phyloP scores from a whole-genome alignment of 1,140 invertebrate species.

The Stenopsyche tienmushanensis region DNA sequence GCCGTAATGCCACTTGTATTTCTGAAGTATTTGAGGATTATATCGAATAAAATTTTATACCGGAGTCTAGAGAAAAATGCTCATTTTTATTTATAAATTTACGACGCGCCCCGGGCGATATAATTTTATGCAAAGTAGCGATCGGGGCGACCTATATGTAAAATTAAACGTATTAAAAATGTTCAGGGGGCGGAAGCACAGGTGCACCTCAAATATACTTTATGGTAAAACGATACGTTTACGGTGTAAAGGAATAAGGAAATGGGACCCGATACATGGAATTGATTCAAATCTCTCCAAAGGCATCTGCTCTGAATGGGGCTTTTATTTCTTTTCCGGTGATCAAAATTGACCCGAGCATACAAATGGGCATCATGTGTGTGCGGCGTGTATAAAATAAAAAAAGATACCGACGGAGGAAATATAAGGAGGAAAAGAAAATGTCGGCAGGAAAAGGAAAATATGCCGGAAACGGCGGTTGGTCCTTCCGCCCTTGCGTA shows the following conservation, averaged over 20 bases:
- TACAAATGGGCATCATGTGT: slow-evolving; percentile 28
- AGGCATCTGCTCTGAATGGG: slow-evolving; percentile 32
- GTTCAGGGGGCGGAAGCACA: no score
- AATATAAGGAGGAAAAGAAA: background rate
- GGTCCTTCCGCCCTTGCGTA: slow-evolving; percentile 6
- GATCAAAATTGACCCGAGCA: slow-evolving; percentile 36
- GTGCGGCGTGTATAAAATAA: slow-evolving; percentile 11
- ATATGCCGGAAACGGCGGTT: slow-evolving; percentile 7
- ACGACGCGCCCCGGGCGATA: no score
- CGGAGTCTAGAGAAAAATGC: no score
- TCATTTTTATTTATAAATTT: no score
- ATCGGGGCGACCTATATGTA: slow-evolving; percentile 5
- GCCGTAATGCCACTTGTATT: background rate
- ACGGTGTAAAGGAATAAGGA: slow-evolving; percentile 22
- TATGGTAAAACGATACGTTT: slow-evolving; percentile 36
- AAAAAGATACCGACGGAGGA: background rate
- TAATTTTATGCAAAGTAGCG: slow-evolving; percentile 13
- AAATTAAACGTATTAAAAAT: slow-evolving; percentile 23
- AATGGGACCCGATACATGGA: slow-evolving; percentile 24
- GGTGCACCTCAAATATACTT: slow-evolving; percentile 31
- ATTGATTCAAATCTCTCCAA: slow-evolving; percentile 34
- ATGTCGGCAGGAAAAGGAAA: slow-evolving; percentile 5
- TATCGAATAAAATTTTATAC: no score
- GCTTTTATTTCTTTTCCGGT: slow-evolving; percentile 30
- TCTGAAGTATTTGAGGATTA: no score